Percentiles rank a stretch among this genome's conserved stretches.
These are phyloP conservation scores for Eupithecia inturbata DNA, from an alignment of 2,888 invertebrate genomes.

Conservation along the genomic window DNA sequence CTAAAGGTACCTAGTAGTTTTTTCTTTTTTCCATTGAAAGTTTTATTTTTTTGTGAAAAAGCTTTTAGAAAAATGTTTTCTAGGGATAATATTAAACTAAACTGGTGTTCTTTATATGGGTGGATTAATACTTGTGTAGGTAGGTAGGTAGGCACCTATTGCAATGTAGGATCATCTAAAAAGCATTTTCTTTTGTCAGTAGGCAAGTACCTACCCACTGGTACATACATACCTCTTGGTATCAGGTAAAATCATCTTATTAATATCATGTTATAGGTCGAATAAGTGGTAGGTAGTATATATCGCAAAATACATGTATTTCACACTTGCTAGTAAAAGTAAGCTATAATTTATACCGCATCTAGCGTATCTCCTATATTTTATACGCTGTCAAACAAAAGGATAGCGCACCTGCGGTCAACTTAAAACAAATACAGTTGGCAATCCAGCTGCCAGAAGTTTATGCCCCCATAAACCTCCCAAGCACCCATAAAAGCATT, in stretches of 20 bases:
- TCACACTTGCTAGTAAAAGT: constrained; percentile 35
- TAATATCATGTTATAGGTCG: not conserved
- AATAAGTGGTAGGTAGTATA: not conserved
- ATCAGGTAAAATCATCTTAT: not conserved
- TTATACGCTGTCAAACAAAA: constrained; percentile 53
- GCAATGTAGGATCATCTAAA: not conserved
- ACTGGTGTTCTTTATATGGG: not conserved
- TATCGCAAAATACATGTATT: constrained; percentile 6
- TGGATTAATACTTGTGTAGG: not conserved
- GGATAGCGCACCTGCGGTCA: constrained; percentile 67
- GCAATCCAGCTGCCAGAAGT: constrained; percentile 73
- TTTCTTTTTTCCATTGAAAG: not conserved
- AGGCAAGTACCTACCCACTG: too few relatives aligned
- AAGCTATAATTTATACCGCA: constrained; percentile 35
- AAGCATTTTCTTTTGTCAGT: not conserved
- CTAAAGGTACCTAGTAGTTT: not conserved
- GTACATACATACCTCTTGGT: too few relatives aligned
- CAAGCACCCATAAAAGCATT: constrained; percentile 82
- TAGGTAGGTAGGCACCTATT: not conserved
- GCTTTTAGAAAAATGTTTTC: not conserved
- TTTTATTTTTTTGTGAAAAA: not conserved
- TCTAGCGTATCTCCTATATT: constrained; percentile 32
- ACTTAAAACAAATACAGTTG: constrained; percentile 74
- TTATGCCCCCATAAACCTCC: constrained; percentile 79
- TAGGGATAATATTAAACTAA: not conserved